Base-by-base conservation (phyloP, 1,140 invertebrate genomes). In the Sipha flava region DNA sequence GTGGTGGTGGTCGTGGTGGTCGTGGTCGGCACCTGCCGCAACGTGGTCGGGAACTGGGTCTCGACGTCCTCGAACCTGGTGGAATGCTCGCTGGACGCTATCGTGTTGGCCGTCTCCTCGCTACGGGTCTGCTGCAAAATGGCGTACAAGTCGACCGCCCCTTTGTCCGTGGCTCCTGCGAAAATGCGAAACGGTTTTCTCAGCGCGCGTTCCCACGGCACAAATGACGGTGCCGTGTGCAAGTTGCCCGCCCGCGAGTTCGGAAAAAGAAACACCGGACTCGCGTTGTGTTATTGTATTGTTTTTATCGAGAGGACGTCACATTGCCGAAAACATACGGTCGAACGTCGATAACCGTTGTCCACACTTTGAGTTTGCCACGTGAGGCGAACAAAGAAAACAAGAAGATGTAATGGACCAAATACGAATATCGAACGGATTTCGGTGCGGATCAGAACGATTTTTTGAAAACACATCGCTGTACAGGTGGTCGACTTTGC, bases 101-200 rank as follows among this genome's bases (percentile, higher is more conserved):
- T 75, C 1, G 80, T 73, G 37, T 81, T 77, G 12, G 47, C 68
- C n/a, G 77, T 75, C 72, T 82, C 80, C 62, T 82, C 81, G 21
- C 75, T 80, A n/a, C 81, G 80, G 7, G 79, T 79, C 72, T 80
- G 81, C 43, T 82, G 80, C 16, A 81, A 70, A 59, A 80, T 81
- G 45, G 81, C 81, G 81, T 94, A 94, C 21, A 94, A 85, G 83
- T 94, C 92, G 18, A 93, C 86, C 16, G 92, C 92, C 0, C 92
- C 92, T 85, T 94, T 93, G 82, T 93, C 91, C 3, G 84, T 82
- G 91, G 93, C 93, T 0, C 80, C 81, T 83, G 62, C 47, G 72
- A 23, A 45, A 73, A 37, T 64, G 12, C 29, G 31, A 34, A n/a
- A n/a, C n/a, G n/a, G n/a, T n/a, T n/a, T n/a, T n/a, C n/a, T n/a